Evolutionary conservation across 2,113 vertebrate species (phyloP), one percentile per base, ranked within the genome.

Genomic region (Periophthalmus modestus): DNA sequence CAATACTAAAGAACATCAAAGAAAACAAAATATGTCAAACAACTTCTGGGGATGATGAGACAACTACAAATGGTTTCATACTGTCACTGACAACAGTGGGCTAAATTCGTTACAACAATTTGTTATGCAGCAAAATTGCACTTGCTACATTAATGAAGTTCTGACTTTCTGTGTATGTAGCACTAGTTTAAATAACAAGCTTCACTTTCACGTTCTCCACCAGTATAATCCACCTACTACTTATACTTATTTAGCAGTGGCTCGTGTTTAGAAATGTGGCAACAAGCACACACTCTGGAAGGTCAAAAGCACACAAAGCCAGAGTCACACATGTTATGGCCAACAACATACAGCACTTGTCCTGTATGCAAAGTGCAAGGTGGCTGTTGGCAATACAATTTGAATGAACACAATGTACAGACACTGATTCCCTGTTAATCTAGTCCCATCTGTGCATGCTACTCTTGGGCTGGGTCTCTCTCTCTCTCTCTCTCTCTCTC

Each of bases 391-490:
- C 69, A 69, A 36, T 46, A 33, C n/a, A 2, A 85, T 79, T 68
- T 74, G 69, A 80, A 68, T 69, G 62, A 28, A 33, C 74, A 78
- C 33, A 71, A 81, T 70, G 68, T 52, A 62, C 76, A 72, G 14
- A 55, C 69, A 68, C 33, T 68, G 4, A 67, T 15, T 15, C 66
- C 14, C 72, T 72, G 75, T 73, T 84, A 79, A 85, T 84, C 52
- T 83, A 71, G 58, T 71, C 77, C 83, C 85, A 85, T 88, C 74
- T 85, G 79, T 79, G 67, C 39, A 71, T 81, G 72, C 78, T 75
- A 77, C 39, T 70, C 66, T 58, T 54, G 43, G 57, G 65, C 39
- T 75, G 46, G 73, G 69, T 71, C 36, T 69, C 36, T 11, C 66
- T 52, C 54, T 69, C 48, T 43, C 33, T 61, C 65, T 24, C n/a